Evolutionary conservation across 2,113 vertebrate species (phyloP).

Genomic region (Sylvia atricapilla): DNA sequence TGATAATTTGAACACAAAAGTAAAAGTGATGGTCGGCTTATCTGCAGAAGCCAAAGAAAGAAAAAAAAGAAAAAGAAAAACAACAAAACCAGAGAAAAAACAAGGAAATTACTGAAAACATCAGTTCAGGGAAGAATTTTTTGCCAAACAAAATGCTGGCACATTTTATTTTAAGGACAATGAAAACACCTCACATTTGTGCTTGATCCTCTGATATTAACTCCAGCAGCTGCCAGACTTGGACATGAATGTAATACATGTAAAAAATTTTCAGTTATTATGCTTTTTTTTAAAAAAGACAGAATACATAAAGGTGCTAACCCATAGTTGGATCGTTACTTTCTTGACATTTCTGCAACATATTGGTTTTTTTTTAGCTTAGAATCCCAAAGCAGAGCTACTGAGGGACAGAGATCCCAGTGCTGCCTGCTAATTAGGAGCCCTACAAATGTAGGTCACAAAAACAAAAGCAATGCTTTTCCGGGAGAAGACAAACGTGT

Average conservation of each 20-base stretch:
- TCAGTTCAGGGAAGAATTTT: background rate
- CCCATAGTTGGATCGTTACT: background rate
- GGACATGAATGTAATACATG: background rate
- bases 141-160: background rate
- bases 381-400: slow-evolving; percentile 31
- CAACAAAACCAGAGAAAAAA: background rate
- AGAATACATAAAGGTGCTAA: background rate
- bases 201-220: background rate
- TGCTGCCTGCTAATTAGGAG: slow-evolving; percentile 73
- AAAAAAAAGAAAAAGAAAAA: background rate
- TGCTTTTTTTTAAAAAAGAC: background rate
- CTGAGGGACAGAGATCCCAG: slow-evolving; percentile 51
- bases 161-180: background rate
- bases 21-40: background rate
- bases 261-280: background rate
- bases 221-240: background rate
- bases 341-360: background rate
- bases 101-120: background rate
- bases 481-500: slow-evolving; percentile 65
- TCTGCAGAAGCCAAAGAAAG: background rate
- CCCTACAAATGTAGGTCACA: slow-evolving; percentile 68
- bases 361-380: slow-evolving; percentile 15
- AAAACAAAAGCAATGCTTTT: slow-evolving; percentile 73
- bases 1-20: background rate
- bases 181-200: background rate